These are phyloP conservation scores for Chrysolina oricalcia DNA, from an alignment of 2,888 invertebrate species.

Conservation along the genomic window DNA sequence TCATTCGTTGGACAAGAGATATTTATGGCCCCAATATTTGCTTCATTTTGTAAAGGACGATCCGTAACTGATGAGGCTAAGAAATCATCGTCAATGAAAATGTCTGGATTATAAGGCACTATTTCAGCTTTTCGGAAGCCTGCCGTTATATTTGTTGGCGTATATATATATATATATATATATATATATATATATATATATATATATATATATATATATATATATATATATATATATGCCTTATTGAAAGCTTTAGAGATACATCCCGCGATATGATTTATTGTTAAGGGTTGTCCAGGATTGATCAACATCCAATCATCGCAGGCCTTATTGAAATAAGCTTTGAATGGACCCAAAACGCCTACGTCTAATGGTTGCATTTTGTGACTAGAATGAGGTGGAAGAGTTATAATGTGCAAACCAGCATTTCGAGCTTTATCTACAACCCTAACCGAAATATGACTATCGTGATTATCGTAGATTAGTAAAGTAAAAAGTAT, in stretches of 20 bases:
- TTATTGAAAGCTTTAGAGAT: not conserved
- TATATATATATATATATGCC: too few relatives aligned
- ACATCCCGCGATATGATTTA: not conserved
- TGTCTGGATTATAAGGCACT: not conserved
- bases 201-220: too few relatives aligned
- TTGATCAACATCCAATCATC: not conserved
- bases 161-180: too few relatives aligned
- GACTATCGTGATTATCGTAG: too few relatives aligned
- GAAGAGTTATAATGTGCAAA: too few relatives aligned
- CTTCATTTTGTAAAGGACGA: not conserved
- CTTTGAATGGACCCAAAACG: not conserved
- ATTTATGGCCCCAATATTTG: too few relatives aligned
- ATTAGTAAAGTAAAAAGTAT: too few relatives aligned
- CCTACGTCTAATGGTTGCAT: not conserved
- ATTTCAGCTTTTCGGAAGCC: not conserved
- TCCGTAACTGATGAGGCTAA: not conserved
- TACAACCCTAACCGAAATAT: too few relatives aligned
- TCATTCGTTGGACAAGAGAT: too few relatives aligned
- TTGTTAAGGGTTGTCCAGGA: not conserved
- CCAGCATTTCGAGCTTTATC: too few relatives aligned
- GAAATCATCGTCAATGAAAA: not conserved
- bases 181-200: too few relatives aligned
- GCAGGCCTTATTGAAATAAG: not conserved
- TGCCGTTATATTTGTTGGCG: not conserved
- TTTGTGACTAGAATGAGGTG: constrained; percentile 1